Base-by-base conservation (phyloP, 2,888 invertebrate species). In the Hybos culiciformis region DNA sequence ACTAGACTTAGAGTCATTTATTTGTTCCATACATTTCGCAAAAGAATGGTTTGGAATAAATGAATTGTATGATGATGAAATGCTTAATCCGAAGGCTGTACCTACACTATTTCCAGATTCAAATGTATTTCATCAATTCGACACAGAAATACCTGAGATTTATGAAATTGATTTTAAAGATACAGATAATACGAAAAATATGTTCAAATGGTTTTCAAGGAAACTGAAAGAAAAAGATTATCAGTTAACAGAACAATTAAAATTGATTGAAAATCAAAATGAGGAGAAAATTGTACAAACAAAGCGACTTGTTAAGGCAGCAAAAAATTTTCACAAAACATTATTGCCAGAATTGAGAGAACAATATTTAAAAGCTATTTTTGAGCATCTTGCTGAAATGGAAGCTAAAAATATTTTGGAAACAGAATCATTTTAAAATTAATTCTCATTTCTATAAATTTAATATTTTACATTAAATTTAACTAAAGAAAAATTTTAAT, bases 101-200 rank as follows among this genome's bases (percentile, higher is more conserved):
- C 36, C 36, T 20, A 36, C 36, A 36, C 5, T 36, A 11, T 36
- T 36, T 21, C 36, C 36, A 36, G 21, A 36, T 36, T 19, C 19
- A 11, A 36, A 14, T 36, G 36, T 14, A 12, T n/a, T n/a, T n/a
- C 7, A 14, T n/a, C 21, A 21, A 36, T 36, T 36, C 21, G 36
- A 36, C 21, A 5, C 21, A 12, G 36, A 36, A n/a, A 36, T 36
- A 36, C 36, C 36, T 14, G 12, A n/a, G 21, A 20, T 36, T 20
- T 14, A 36, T 4, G 19, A 21, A 12, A 14, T 20, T 20, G 36
- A 36, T 36, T 36, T 12, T 36, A 14, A 36, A n/a, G 14, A 19
- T 14, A 1, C 8, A 14, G 20, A 36, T 14, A 20, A 12, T 19
- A n/a, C 14, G 14, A 36, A 21, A 36, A 36, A 36, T 21, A 20